Evolutionary conservation across 2,797 vertebrate species (phyloP).

Genomic region (Cynodonichthys magdalenae): DNA sequence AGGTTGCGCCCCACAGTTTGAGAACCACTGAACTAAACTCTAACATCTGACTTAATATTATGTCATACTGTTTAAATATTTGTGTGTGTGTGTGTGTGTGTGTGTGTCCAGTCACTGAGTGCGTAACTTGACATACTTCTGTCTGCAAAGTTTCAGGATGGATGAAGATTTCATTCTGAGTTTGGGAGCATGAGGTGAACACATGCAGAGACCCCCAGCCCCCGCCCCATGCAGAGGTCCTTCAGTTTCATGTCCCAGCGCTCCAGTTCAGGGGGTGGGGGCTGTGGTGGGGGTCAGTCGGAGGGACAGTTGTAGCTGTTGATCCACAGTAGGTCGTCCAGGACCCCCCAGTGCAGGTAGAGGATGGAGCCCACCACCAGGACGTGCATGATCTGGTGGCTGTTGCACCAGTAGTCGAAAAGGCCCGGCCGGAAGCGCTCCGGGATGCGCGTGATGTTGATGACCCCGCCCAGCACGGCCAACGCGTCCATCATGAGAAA

Average conservation of each 20-base stretch:
- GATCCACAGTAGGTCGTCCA: slow-evolving; percentile 92
- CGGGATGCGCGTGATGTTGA: slow-evolving; percentile 90
- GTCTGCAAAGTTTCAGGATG: slow-evolving; percentile 54
- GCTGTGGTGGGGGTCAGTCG: slow-evolving; percentile 76
- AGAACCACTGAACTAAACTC: slow-evolving; percentile 9
- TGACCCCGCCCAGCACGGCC: slow-evolving; percentile 90
- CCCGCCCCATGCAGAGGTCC: slow-evolving; percentile 23
- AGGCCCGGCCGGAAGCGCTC: slow-evolving; percentile 91
- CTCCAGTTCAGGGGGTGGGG: not conserved
- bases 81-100: not conserved
- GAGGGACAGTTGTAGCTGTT: slow-evolving; percentile 85
- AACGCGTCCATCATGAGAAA: slow-evolving; percentile 91
- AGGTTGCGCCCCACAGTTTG: no score
- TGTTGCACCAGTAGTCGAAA: slow-evolving; percentile 97
- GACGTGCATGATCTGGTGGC: slow-evolving; percentile 96
- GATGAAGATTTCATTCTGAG: slow-evolving; percentile 74
- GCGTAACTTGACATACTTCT: slow-evolving; percentile 50
- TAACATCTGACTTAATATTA: slow-evolving; percentile 29
- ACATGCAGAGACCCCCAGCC: slow-evolving; percentile 48
- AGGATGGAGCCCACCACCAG: slow-evolving; percentile 92
- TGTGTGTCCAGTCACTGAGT: slow-evolving; percentile 53
- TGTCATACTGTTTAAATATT: slow-evolving; percentile 31
- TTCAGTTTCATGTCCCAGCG: slow-evolving; percentile 1
- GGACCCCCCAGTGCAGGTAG: slow-evolving; percentile 91
- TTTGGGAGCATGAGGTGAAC: slow-evolving; percentile 48